Base-by-base conservation (phyloP, 2,888 invertebrate genomes). In the Pterobdella sp. region DNA sequence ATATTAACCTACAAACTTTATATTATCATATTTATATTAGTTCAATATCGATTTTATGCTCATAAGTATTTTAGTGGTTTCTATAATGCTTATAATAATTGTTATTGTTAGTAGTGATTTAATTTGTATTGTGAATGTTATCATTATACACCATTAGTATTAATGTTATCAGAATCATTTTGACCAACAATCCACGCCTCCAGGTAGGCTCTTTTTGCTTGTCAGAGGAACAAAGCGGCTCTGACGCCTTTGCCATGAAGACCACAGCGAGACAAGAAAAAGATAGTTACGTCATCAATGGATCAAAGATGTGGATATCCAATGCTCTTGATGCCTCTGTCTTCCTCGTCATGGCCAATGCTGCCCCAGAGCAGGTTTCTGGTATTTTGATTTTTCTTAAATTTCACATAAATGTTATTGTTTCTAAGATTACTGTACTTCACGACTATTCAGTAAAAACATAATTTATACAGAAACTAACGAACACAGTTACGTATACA, bases 291-390 rank as follows among this genome's bases (percentile, higher is more conserved):
- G 65, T 65, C 65, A 65, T 65, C 10, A 65, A 65, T 34, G 65
- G 65, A 29, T 22, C n/a, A 14, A 65, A 65, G 65, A 32, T 34
- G 65, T 65, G 32, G 32, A 65, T 65, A 29, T n/a, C n/a, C 32
- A 14, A 35, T 65, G 65, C 65, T 29, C 2, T 4, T 22, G 3
- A 65, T 14, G 35, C 34, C 29, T 29, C 22, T 10, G 7, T 65
- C 31, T 65, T 56, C 60, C 60, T 56, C n/a, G 60, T 56, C 60
- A 56, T 56, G 60, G 60, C 60, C 14, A 56, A 56, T 56, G 60
- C 26, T 26, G 60, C 4, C 60, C 60, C 60, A 26, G 60, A 56
- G 60, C 18, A 56, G 60, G 60, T 56, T n/a, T n/a, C n/a, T n/a
- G n/a, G n/a, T n/a, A n/a, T n/a, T n/a, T n/a, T n/a, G n/a, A n/a